Evolutionary conservation across 2,113 vertebrate genomes (phyloP).

Genomic region (Pungitius pungitius): DNA sequence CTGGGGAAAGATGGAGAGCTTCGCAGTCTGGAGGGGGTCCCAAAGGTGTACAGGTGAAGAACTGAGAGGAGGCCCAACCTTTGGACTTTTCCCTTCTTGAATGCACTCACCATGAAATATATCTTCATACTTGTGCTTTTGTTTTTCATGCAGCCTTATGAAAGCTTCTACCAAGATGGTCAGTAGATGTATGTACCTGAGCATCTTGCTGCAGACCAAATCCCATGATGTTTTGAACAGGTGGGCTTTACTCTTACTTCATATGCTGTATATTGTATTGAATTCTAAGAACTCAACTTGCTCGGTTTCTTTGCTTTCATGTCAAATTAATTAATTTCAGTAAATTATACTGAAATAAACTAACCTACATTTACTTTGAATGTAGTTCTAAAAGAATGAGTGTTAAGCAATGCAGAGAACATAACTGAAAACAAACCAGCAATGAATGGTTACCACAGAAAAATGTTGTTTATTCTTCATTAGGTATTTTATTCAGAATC

Average conservation of each 20-base stretch:
- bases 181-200: conserved; percentile 96
- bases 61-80: not conserved
- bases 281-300: not conserved
- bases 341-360: not conserved
- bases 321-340: not conserved
- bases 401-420: no score
- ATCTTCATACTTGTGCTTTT: not conserved
- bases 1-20: conserved; percentile 93
- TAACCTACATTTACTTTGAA: not conserved
- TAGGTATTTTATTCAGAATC: not conserved
- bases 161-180: conserved; percentile 96
- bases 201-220: conserved; percentile 93
- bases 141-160: conserved; percentile 84
- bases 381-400: not conserved
- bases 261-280: not conserved
- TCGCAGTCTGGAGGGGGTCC: conserved; percentile 89
- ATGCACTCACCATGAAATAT: not conserved
- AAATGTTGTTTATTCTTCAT: no score
- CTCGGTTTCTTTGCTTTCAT: not conserved
- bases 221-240: conserved; percentile 88
- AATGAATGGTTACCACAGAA: not conserved
- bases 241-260: conserved; percentile 68
- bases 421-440: not conserved
- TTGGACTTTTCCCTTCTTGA: not conserved
- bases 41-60: conserved; percentile 91